Evolutionary conservation across 2,888 invertebrate genomes (phyloP).

Genomic region (Chrysina gloriosa): DNA sequence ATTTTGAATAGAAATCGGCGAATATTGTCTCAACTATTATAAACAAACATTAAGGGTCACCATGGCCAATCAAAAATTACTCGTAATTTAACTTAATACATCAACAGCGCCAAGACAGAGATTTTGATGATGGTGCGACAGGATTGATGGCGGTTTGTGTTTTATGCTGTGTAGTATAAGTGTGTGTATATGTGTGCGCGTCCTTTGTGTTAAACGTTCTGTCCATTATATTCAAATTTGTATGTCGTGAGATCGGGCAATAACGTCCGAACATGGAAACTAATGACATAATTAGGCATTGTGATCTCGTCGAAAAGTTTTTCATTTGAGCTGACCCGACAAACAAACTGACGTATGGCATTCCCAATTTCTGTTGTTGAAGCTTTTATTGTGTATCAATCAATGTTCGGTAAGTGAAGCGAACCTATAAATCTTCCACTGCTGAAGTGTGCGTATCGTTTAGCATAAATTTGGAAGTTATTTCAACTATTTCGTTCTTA

Average conservation of each 20-base stretch:
- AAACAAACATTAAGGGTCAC: slow-evolving; percentile 31
- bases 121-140: slow-evolving; percentile 14
- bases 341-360: slow-evolving; percentile 8
- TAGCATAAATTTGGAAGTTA: not conserved
- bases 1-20: slow-evolving; percentile 37
- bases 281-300: slow-evolving; percentile 36
- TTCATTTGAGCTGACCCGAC: not conserved
- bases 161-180: not conserved
- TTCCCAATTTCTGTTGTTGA: slow-evolving; percentile 22
- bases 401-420: not conserved
- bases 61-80: slow-evolving; percentile 38
- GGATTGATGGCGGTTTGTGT: slow-evolving; percentile 14
- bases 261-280: slow-evolving; percentile 35
- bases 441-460: not conserved
- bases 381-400: slow-evolving; percentile 29
- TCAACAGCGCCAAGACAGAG: not conserved
- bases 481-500: not conserved
- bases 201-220: slow-evolving; percentile 30
- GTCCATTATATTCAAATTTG: slow-evolving; percentile 37
- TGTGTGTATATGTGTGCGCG: not conserved
- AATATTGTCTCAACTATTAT: slow-evolving; percentile 29
- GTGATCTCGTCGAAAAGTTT: slow-evolving; percentile 30
- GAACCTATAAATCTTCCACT: slow-evolving; percentile 20
- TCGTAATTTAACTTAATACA: slow-evolving; percentile 33
- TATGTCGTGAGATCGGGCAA: slow-evolving; percentile 31